These are phyloP conservation scores for Luehdorfia chinensis DNA, from an alignment of 1,140 invertebrate species.

Conservation along the genomic window DNA sequence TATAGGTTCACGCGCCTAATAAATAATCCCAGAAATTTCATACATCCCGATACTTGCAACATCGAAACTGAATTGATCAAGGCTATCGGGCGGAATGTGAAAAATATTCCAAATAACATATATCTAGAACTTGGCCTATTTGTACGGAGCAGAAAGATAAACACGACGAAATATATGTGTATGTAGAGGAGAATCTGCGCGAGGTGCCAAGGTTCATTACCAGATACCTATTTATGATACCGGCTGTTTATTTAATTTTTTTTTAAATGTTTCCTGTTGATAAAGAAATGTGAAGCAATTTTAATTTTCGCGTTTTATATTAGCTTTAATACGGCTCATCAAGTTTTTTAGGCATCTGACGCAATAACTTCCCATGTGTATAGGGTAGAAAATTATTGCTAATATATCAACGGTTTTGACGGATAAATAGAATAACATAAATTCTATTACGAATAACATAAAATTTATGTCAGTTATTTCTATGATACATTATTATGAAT, in stretches of 20 bases:
- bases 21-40: too few relatives aligned
- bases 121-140: constrained; percentile 13
- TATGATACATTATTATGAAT: too few relatives aligned
- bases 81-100: background rate
- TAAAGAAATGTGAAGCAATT: background rate
- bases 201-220: constrained; percentile 33
- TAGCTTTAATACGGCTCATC: background rate
- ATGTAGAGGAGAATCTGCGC: constrained; percentile 16
- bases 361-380: too few relatives aligned
- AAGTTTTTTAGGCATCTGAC: too few relatives aligned
- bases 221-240: constrained; percentile 30
- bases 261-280: constrained; percentile 36
- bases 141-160: constrained; percentile 15
- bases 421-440: too few relatives aligned
- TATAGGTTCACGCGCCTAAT: too few relatives aligned
- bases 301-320: constrained; percentile 20
- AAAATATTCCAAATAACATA: background rate
- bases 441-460: too few relatives aligned
- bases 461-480: too few relatives aligned
- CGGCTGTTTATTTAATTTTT: constrained; percentile 40
- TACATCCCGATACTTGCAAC: too few relatives aligned
- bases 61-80: constrained; percentile 6
- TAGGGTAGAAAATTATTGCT: too few relatives aligned
- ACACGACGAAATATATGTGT: constrained; percentile 20
- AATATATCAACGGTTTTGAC: too few relatives aligned